phyloP scores from a whole-genome alignment of 2,113 vertebrate species.

The Geococcyx californianus region DNA sequence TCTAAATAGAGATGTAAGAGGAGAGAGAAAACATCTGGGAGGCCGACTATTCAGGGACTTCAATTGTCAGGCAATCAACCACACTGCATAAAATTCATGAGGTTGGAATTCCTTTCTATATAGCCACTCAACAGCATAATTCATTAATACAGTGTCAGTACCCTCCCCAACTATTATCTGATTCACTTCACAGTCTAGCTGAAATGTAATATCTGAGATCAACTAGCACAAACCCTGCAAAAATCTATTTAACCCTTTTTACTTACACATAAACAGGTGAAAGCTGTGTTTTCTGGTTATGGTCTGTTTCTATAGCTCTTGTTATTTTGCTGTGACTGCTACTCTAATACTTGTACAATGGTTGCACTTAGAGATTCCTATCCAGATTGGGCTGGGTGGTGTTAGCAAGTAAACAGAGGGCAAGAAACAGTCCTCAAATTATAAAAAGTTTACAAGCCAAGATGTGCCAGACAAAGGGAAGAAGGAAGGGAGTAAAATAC shows the following conservation, averaged over 20 bases:
- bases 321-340: not conserved
- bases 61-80: conserved; percentile 46
- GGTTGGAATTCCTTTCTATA: not conserved
- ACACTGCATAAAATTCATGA: conserved; percentile 23
- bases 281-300: not conserved
- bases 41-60: not conserved
- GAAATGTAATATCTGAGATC: not conserved
- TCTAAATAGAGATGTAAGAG: conserved; percentile 25
- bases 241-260: not conserved
- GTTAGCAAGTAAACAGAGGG: not conserved
- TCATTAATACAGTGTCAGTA: not conserved
- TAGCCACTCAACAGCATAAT: not conserved
- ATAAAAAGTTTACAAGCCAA: not conserved
- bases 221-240: not conserved
- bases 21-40: conserved; percentile 47
- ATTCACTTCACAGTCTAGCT: not conserved
- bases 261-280: not conserved
- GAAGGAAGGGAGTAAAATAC: not conserved
- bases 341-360: not conserved
- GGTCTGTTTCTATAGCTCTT: not conserved
- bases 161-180: not conserved
- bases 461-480: not conserved
- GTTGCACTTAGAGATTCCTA: not conserved
- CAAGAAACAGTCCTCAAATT: not conserved
- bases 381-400: not conserved